Base-by-base conservation (phyloP, 2,888 invertebrate species). In the Nymphalis c-album region DNA sequence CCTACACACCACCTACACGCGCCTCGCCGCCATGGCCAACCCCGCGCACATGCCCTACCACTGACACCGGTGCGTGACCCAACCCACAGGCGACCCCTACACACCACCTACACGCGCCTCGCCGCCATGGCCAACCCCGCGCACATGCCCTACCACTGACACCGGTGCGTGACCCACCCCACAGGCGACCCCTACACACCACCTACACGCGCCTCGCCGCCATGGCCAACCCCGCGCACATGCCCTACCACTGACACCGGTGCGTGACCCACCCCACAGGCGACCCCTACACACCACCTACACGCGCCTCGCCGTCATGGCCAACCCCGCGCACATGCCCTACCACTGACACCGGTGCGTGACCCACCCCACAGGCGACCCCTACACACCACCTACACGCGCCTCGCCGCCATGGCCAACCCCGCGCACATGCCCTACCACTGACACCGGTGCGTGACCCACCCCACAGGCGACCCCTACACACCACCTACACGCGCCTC, bases 271-370 rank as follows among this genome's bases (percentile, higher is more conserved):
- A n/a, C n/a, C n/a, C n/a, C n/a, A n/a, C n/a, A n/a, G n/a, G n/a
- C n/a, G n/a, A n/a, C n/a, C n/a, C n/a, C n/a, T n/a, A n/a, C 95
- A 95, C 76, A 95, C 96, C 77, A 95, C 96, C 87, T 97, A 96
- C 93, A 95, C 95, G 85, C 96, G 97, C 84, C 92, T 96, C 81
- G 97, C 96, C 72, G 92, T 95, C 78, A 96, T 96, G 88, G 95
- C 95, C 84, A 95, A 96, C 91, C 95, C 96, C 69, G 94, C 94
- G 79, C 95, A 95, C 84, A 94, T 95, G 84, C 95, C 95, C 64
- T 82, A 80, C 78, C 88, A 90, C 84, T 83, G 83, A 82, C 75
- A 50, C 62, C 40, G 40, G 40, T 40, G 26, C 26, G 26, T n/a
- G n/a, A n/a, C n/a, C n/a, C n/a, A n/a, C n/a, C n/a, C n/a, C n/a